phyloP scores from a whole-genome alignment of 2,888 invertebrate genomes.

The Xanthia icteritia region DNA sequence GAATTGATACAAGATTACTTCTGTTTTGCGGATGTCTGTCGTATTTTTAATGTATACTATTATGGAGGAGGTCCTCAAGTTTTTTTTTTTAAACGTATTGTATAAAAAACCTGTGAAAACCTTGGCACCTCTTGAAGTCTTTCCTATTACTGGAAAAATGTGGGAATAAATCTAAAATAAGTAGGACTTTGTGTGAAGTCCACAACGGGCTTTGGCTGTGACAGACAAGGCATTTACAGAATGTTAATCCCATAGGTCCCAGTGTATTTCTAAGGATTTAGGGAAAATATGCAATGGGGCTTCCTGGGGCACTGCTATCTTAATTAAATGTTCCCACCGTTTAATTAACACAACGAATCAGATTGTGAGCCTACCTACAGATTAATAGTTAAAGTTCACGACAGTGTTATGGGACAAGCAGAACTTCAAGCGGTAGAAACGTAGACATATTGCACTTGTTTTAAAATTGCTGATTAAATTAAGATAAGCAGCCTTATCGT shows the following conservation, averaged over 20 bases:
- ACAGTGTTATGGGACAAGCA: background rate
- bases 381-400: constrained; percentile 38
- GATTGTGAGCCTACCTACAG: constrained; percentile 43
- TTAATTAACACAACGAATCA: constrained; percentile 49
- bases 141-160: constrained; percentile 10
- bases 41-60: background rate
- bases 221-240: constrained; percentile 9
- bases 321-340: constrained; percentile 55
- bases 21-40: background rate
- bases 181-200: constrained; percentile 2
- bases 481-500: constrained; percentile 5
- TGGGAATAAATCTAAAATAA: constrained; percentile 16
- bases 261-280: constrained; percentile 29
- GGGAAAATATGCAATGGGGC: constrained; percentile 43
- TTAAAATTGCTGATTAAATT: constrained; percentile 17
- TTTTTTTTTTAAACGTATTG: background rate
- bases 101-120: background rate
- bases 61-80: background rate
- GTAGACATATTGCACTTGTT: background rate
- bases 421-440: background rate
- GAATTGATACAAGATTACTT: constrained; percentile 5
- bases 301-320: constrained; percentile 25
- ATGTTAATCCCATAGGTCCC: background rate
- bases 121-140: background rate
- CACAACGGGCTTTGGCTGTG: background rate